Evolutionary conservation across 2,888 invertebrate genomes (phyloP).

Genomic region (Netelia melanura): DNA sequence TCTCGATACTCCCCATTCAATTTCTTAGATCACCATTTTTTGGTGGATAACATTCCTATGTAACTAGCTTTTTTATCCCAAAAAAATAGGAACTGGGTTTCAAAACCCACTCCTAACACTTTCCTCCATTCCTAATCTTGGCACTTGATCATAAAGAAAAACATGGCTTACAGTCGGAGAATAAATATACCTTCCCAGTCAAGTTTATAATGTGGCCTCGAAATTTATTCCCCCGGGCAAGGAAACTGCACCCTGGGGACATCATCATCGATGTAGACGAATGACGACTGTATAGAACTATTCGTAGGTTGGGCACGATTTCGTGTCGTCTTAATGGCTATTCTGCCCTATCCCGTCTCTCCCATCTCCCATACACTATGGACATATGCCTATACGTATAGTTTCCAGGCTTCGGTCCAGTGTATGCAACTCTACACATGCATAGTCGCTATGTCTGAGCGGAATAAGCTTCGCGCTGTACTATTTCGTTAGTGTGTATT

Average conservation of each 20-base stretch:
- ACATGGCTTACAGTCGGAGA: background rate
- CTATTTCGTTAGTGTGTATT: slow-evolving; percentile 18
- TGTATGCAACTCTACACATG: no score
- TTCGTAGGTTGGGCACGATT: slow-evolving; percentile 62
- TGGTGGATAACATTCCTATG: no score
- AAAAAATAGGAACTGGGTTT: no score
- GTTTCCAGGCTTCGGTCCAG: no score
- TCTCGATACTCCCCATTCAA: no score
- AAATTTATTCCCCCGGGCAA: slow-evolving; percentile 30
- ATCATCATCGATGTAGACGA: slow-evolving; percentile 53
- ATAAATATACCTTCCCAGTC: background rate
- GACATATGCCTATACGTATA: no score
- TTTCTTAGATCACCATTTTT: no score
- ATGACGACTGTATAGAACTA: slow-evolving; percentile 49
- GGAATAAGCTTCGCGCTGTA: slow-evolving; percentile 5
- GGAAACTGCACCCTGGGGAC: slow-evolving; percentile 31
- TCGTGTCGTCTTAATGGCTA: slow-evolving; percentile 54
- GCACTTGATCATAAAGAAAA: no score
- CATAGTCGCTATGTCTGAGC: background rate
- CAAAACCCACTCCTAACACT: no score
- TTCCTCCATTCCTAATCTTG: no score
- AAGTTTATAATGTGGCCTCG: background rate
- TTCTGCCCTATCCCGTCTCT: background rate
- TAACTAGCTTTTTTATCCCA: no score
- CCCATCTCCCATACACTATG: no score